These are phyloP conservation scores for Antheraea pernyi DNA, from an alignment of 1,140 invertebrate species.

Conservation along the genomic window DNA sequence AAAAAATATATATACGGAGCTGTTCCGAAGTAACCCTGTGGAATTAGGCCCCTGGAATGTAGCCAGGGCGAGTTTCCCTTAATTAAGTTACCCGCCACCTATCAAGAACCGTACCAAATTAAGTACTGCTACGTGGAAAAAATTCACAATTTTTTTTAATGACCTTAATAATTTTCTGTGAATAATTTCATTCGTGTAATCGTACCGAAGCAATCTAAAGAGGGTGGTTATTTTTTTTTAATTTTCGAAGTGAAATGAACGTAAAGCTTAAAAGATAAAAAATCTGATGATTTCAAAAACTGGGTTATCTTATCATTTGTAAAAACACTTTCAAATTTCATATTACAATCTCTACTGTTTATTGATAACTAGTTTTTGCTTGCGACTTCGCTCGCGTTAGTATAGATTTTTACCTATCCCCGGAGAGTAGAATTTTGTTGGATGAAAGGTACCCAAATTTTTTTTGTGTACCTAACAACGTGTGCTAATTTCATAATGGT, in stretches of 20 bases:
- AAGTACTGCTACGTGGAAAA: conserved; percentile 23
- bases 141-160: conserved; percentile 19
- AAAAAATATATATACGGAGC: conserved; percentile 28
- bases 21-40: conserved; percentile 28
- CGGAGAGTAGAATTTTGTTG: too few species aligned
- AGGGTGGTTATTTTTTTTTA: conserved; percentile 7
- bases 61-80: conserved; percentile 31
- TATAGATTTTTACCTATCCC: too few species aligned
- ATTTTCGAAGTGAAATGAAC: not conserved
- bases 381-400: too few species aligned
- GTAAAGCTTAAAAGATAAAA: not conserved
- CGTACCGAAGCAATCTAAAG: conserved; percentile 5
- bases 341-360: too few species aligned
- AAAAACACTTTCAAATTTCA: too few species aligned
- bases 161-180: conserved; percentile 22
- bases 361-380: too few species aligned
- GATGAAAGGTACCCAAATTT: too few species aligned
- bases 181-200: conserved; percentile 15
- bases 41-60: conserved; percentile 26
- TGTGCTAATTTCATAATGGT: too few species aligned
- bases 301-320: too few species aligned
- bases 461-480: too few species aligned
- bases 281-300: too few species aligned
- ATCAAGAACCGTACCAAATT: conserved; percentile 22
- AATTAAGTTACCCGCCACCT: conserved; percentile 27